A percentile compares a stretch with the other conserved stretches of the same genome.
phyloP scores from a whole-genome alignment of 2,888 invertebrate species.

The Caenorhabditis sp. region DNA sequence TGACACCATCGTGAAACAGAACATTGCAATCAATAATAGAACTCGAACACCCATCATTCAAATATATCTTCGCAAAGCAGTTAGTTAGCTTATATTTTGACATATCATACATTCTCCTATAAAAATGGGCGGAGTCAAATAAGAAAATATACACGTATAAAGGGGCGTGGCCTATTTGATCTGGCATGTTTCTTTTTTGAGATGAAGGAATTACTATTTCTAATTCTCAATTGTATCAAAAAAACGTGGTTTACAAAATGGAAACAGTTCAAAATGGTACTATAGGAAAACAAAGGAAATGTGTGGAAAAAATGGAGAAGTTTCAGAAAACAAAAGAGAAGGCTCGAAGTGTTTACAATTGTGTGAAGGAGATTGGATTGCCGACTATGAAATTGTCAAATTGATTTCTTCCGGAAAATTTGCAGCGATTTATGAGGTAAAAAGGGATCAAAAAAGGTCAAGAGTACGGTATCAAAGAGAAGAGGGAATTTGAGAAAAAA shows the following conservation, averaged over 20 bases:
- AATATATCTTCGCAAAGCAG: neutral
- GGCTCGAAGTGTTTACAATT: neutral
- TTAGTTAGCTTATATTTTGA: neutral
- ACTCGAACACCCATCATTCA: neutral
- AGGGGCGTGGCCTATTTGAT: neutral
- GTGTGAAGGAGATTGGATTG: constrained; percentile 18
- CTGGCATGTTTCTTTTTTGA: neutral
- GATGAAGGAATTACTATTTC: neutral
- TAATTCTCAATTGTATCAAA: neutral
- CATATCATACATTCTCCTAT: neutral
- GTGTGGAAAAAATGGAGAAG: neutral
- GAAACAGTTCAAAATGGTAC: constrained; percentile 25
- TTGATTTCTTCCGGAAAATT: constrained; percentile 47
- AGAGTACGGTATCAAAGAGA: no score
- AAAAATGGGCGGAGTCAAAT: neutral
- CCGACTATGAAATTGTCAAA: constrained; percentile 22
- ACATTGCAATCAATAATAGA: neutral
- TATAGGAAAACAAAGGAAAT: neutral
- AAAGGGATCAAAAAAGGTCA: no score
- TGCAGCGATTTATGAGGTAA: constrained; percentile 55
- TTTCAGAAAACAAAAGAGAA: neutral
- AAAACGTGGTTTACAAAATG: constrained; percentile 10
- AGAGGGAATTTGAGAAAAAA: no score
- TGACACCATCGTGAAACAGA: neutral
- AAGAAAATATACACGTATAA: neutral